Evolutionary conservation across 2,888 invertebrate genomes (phyloP).

Genomic region (Drosophila anomalata): DNA sequence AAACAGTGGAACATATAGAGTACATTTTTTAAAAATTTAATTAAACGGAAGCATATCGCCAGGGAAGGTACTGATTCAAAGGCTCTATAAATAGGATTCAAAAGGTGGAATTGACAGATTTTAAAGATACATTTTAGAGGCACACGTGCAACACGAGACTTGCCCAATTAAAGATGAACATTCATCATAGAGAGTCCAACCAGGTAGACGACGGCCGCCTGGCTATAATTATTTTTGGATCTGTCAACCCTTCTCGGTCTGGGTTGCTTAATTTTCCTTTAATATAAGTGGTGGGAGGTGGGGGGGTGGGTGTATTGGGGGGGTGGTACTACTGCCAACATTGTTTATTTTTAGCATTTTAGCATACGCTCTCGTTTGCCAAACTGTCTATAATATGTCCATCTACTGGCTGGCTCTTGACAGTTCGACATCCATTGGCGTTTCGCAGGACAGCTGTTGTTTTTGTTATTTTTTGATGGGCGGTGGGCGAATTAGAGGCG

Average conservation of each 20-base stretch:
- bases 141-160: slow-evolving; percentile 41
- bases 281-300: slow-evolving; percentile 1
- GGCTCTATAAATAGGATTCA: slow-evolving; percentile 11
- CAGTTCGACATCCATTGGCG: slow-evolving; percentile 44
- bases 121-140: slow-evolving; percentile 7
- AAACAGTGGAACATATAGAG: no score
- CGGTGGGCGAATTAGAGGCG: neutral
- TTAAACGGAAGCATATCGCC: neutral
- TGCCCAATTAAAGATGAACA: neutral
- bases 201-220: slow-evolving; percentile 24
- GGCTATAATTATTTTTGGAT: slow-evolving; percentile 48
- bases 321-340: slow-evolving; percentile 2
- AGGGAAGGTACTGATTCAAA: neutral
- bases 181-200: slow-evolving; percentile 16
- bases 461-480: neutral
- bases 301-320: no score
- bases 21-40: neutral
- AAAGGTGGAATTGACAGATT: slow-evolving; percentile 1
- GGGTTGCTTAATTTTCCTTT: slow-evolving; percentile 40
- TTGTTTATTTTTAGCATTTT: slow-evolving; percentile 43
- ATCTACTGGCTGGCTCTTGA: slow-evolving; percentile 29
- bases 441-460: slow-evolving; percentile 19
- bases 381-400: slow-evolving; percentile 51
- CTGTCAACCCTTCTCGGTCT: slow-evolving; percentile 34
- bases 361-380: slow-evolving; percentile 31